Conservation (phyloP, 2,113 vertebrate genomes). For the Benitochromis conjunctus region DNA sequence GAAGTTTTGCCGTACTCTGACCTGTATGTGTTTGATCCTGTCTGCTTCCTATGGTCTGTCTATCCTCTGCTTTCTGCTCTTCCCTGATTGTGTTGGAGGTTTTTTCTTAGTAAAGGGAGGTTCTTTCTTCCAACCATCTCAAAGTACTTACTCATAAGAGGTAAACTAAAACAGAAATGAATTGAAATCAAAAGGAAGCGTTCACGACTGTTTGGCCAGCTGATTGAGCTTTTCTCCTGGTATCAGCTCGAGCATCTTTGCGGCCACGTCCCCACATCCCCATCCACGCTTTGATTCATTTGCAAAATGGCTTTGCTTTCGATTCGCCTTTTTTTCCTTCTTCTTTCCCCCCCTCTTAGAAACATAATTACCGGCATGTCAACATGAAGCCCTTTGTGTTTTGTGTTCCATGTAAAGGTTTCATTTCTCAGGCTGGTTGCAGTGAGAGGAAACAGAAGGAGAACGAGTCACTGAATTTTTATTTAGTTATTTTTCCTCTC, state of each 20-base stretch:
- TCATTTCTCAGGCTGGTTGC: not conserved
- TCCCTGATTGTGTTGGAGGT: not conserved
- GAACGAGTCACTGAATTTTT: not conserved
- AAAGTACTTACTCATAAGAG: not conserved
- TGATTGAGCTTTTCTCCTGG: not conserved
- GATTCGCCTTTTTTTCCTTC: not conserved
- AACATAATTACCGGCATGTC: not conserved
- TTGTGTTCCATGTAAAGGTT: not conserved
- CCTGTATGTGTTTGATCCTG: not conserved
- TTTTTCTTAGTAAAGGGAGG: not conserved
- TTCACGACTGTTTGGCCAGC: not conserved
- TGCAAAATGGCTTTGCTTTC: not conserved
- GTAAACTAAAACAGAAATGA: not conserved
- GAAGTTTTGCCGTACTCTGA: too few relatives aligned
- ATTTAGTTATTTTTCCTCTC: not conserved
- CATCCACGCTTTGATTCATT: not conserved
- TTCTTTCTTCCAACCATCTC: not conserved
- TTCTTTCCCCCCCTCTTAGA: not conserved
- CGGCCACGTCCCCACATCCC: not conserved
- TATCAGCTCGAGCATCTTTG: not conserved
- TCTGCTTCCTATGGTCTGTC: not conserved
- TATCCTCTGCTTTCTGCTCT: not conserved
- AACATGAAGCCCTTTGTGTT: not conserved
- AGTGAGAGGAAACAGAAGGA: not conserved
- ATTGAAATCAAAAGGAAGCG: not conserved